Evolutionary conservation across 1,140 invertebrate species (phyloP), one percentile per base, ranked within the genome.

Genomic region (Bacillus rossius): DNA sequence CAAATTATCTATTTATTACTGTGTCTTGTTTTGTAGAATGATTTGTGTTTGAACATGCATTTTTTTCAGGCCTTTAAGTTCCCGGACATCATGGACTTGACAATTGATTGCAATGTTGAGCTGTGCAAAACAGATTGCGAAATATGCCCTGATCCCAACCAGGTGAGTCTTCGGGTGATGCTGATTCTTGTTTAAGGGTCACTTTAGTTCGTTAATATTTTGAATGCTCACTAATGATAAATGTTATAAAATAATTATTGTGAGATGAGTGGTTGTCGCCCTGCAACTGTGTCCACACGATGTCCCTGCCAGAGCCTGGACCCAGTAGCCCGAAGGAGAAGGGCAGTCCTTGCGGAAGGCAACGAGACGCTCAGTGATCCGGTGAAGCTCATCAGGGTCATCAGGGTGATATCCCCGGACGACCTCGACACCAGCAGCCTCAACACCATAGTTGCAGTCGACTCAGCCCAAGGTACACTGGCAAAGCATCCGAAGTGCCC

Each of bases 41-140:
- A n/a, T n/a, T n/a, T n/a, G n/a, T n/a, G n/a, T n/a, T n/a, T n/a
- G n/a, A n/a, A n/a, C n/a, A n/a, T n/a, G n/a, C n/a, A n/a, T n/a
- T n/a, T 10, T 1, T 41, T 43, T 26, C 40, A 55, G 53, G 53
- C 53, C 13, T 92, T 94, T 71, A 92, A 92, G 73, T 94, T 94
- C 73, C 91, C 91, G 0, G 90, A 94, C 67, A 83, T 87, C 22
- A 90, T 92, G 84, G 89, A 94, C 65, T 75, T 94, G 10, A 85
- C 85, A 59, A 82, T 94, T 37, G 88, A 91, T 66, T 94, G 91
- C 66, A 89, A 91, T 57, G 84, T 93, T 0, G 88, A 92, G 65
- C 73, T 94, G 0, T 92, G 90, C 64, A 92, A 92, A 74, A 85
- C 82, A 13, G 82, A 87, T 60, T 92, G 89, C 64, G 83, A 88